Percentiles rank a stretch among this genome's conserved stretches.
These are phyloP conservation scores for Eufriesea mexicana DNA, from an alignment of 1,140 invertebrate genomes.

Conservation along the genomic window DNA sequence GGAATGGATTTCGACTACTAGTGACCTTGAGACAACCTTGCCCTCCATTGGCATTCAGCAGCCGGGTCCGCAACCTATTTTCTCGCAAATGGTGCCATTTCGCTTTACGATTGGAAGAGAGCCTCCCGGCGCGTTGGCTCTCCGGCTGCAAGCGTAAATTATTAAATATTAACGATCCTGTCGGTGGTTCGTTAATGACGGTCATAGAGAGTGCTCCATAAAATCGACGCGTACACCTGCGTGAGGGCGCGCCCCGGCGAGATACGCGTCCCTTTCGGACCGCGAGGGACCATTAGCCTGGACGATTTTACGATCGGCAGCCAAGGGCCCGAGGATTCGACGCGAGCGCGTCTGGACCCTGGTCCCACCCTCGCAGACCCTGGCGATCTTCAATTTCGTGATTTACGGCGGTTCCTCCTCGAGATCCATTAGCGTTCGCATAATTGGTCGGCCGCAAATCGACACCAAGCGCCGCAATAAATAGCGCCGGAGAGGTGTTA, in stretches of 20 bases:
- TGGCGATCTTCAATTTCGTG: slow-evolving; percentile 52
- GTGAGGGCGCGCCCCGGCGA: neutral
- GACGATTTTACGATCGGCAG: slow-evolving; percentile 41
- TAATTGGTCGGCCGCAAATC: slow-evolving; percentile 40
- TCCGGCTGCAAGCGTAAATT: neutral
- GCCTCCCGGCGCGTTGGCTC: neutral
- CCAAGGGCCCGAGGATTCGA: neutral
- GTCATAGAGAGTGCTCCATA: neutral
- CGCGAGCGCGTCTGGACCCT: too few species aligned
- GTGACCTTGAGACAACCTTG: too few species aligned
- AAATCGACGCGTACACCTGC: slow-evolving; percentile 32
- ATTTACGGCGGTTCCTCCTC: slow-evolving; percentile 48
- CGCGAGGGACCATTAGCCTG: neutral
- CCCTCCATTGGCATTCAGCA: too few species aligned
- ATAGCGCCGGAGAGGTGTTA: slow-evolving; percentile 52
- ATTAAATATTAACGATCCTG: slow-evolving; percentile 22
- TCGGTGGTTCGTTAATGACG: neutral
- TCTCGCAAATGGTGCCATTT: too few species aligned
- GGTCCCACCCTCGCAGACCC: neutral
- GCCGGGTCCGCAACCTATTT: too few species aligned
- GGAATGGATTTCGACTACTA: too few species aligned
- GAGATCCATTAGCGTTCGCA: slow-evolving; percentile 52
- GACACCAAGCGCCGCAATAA: slow-evolving; percentile 47
- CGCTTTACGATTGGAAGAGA: too few species aligned
- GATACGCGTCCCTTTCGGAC: neutral